A percentile compares a stretch with the other conserved stretches of the same genome.
phyloP scores from a whole-genome alignment of 2,797 vertebrate species.

The Pelochelys cantorii region DNA sequence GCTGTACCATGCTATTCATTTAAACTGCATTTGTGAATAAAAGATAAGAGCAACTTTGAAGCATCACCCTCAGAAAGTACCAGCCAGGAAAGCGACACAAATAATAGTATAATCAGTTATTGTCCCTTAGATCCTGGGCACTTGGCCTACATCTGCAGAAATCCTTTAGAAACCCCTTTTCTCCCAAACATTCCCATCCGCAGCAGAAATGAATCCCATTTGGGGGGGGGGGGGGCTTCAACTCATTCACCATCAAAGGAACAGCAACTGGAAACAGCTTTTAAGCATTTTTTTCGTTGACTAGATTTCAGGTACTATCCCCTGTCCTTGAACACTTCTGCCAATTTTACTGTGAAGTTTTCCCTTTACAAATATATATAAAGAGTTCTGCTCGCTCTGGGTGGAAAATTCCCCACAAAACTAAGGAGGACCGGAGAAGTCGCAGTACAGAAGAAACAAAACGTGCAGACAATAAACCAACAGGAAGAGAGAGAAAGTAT shows the following conservation, averaged over 20 bases:
- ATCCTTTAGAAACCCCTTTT: neutral
- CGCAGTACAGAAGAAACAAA: neutral
- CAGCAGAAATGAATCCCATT: neutral
- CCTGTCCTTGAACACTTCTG: neutral
- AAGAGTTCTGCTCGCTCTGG: neutral
- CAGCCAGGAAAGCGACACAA: slow-evolving; percentile 40
- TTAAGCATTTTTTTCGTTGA: slow-evolving; percentile 14
- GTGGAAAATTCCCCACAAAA: neutral
- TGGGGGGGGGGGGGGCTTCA: neutral
- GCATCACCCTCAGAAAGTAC: neutral
- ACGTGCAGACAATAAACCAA: neutral
- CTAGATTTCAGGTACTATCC: neutral
- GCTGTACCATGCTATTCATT: slow-evolving; percentile 71
- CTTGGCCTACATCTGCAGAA: neutral
- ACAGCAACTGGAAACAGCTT: neutral
- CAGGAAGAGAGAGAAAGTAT: neutral
- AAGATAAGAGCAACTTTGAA: slow-evolving; percentile 72
- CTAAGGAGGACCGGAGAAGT: neutral
- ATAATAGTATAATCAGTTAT: neutral
- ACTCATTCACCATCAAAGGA: neutral
- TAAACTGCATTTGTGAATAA: slow-evolving; percentile 71
- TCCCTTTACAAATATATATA: neutral
- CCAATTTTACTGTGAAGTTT: neutral
- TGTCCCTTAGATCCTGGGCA: rapidly evolving
- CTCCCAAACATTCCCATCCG: neutral